Conservation (phyloP, 2,113 vertebrate genomes). For the Amia ocellicauda region DNA sequence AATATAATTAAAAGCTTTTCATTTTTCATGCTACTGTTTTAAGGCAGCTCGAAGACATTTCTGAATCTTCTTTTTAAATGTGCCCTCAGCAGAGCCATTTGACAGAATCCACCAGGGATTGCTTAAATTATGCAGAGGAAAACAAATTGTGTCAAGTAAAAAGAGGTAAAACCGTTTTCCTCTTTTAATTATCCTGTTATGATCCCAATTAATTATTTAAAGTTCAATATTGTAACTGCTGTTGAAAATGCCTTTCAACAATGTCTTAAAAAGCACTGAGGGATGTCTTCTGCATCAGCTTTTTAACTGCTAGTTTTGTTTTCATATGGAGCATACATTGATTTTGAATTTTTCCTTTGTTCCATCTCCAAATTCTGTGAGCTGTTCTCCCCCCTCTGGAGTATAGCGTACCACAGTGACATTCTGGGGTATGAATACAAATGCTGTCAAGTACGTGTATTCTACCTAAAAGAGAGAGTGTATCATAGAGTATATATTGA, state of each 20-base stretch:
- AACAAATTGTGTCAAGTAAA: constrained; percentile 45
- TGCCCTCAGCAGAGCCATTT: constrained; percentile 6
- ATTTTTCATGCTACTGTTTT: too few relatives aligned
- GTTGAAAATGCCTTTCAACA: constrained; percentile 26
- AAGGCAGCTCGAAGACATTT: too few relatives aligned
- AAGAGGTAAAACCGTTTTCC: constrained; percentile 40
- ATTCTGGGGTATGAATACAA: constrained; percentile 1
- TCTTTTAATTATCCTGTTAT: constrained; percentile 48
- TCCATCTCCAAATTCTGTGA: not conserved
- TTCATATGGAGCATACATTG: not conserved
- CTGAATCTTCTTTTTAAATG: too few relatives aligned
- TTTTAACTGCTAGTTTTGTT: not conserved
- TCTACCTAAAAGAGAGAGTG: too few relatives aligned
- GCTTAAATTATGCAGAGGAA: constrained; percentile 53
- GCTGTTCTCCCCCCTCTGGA: not conserved
- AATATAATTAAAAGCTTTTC: too few relatives aligned
- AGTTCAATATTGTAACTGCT: constrained; percentile 24
- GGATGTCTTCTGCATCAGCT: not conserved
- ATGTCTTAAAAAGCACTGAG: constrained; percentile 1
- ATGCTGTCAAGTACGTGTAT: too few relatives aligned
- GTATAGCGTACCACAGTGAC: not conserved
- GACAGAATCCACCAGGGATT: constrained; percentile 39
- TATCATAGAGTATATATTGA: too few relatives aligned
- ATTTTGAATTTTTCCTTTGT: not conserved
- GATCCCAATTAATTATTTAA: constrained; percentile 48